These are phyloP conservation scores for Lucilia cuprina DNA, from an alignment of 1,140 invertebrate genomes.

Conservation along the genomic window DNA sequence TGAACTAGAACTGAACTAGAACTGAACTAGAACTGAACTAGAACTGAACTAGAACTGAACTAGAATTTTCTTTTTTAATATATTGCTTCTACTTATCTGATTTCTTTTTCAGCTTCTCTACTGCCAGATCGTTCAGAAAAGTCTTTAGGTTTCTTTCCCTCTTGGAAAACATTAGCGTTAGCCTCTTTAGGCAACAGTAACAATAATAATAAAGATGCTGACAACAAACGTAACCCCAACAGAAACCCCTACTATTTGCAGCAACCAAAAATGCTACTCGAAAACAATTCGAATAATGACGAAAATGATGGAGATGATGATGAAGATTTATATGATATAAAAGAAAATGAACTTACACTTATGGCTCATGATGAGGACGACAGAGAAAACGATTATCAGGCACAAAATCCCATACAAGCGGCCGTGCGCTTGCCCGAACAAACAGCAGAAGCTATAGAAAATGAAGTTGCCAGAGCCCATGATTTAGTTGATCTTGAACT, in stretches of 20 bases:
- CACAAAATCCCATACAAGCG: background rate
- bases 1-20: too few relatives aligned
- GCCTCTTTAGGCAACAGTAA: constrained; percentile 49
- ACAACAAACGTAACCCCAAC: constrained; percentile 39
- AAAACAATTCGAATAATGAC: constrained; percentile 36
- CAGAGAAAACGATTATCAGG: background rate
- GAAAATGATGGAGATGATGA: constrained; percentile 3
- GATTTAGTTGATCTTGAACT: constrained; percentile 57
- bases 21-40: too few relatives aligned
- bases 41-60: too few relatives aligned
- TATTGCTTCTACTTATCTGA: background rate
- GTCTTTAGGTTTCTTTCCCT: constrained; percentile 55
- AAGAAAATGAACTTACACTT: background rate
- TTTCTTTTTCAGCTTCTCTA: constrained; percentile 28
- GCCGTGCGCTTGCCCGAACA: background rate
- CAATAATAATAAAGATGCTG: background rate
- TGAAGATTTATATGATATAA: background rate
- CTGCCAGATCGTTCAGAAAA: constrained; percentile 50
- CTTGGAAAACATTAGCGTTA: constrained; percentile 56
- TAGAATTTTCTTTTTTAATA: background rate
- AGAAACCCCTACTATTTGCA: constrained; percentile 49
- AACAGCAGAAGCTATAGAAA: constrained; percentile 51
- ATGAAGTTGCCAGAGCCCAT: constrained; percentile 56
- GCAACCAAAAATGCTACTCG: constrained; percentile 51
- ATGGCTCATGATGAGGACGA: background rate